A percentile compares a stretch with the other conserved stretches of the same genome.
Evolutionary conservation across 2,113 vertebrate genomes (phyloP).

Genomic region (Recurvirostra avosetta): DNA sequence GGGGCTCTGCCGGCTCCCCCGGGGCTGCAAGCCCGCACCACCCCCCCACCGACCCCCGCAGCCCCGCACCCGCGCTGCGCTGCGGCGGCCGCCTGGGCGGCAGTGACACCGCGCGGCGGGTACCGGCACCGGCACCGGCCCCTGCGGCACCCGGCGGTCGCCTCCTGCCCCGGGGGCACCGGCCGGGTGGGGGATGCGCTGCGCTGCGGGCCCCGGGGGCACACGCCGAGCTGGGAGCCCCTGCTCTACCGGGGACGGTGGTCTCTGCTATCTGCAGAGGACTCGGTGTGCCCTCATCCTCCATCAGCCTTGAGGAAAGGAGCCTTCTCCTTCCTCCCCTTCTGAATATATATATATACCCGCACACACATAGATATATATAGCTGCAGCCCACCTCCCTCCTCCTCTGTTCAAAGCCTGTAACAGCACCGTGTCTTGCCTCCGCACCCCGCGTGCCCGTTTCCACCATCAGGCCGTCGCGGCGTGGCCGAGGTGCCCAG

Average conservation of each 20-base stretch:
- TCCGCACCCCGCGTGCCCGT: neutral
- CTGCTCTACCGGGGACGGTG: neutral
- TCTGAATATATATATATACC: neutral
- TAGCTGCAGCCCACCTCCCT: neutral
- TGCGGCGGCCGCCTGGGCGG: neutral
- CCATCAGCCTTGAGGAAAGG: neutral
- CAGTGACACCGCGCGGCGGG: constrained; percentile 48
- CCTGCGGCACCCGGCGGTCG: neutral
- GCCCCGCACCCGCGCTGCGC: neutral
- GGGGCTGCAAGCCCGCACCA: neutral
- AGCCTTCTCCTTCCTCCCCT: neutral
- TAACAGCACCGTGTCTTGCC: neutral
- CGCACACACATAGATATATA: fast-evolving
- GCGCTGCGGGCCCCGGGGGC: neutral
- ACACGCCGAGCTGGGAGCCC: neutral
- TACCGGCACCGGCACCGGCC: neutral
- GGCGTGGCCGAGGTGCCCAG: neutral
- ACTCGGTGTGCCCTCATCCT: neutral
- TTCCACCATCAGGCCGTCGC: neutral
- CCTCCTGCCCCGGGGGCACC: neutral
- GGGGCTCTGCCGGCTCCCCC: no score
- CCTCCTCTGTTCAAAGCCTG: neutral
- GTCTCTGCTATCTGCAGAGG: neutral
- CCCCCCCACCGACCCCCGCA: no score
- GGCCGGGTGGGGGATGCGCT: neutral